Conservation (phyloP, 2,888 invertebrate genomes). For the Eupithecia pulchellata region DNA sequence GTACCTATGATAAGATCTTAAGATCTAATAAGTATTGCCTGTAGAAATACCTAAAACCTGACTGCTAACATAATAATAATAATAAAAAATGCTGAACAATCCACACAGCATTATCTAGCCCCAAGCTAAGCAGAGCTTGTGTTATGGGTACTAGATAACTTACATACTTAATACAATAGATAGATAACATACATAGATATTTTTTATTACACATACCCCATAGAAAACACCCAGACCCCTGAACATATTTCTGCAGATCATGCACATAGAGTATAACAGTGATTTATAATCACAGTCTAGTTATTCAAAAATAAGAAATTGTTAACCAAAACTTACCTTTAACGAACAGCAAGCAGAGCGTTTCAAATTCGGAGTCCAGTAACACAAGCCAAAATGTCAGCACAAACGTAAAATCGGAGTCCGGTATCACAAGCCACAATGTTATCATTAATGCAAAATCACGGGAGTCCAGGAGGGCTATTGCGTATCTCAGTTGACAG, state of each 20-base stretch:
- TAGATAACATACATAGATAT: no score
- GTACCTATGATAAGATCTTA: slow-evolving; percentile 14
- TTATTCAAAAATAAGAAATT: slow-evolving; percentile 15
- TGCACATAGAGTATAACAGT: slow-evolving; percentile 6
- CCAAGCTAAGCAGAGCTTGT: no score
- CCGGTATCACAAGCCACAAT: slow-evolving; percentile 16
- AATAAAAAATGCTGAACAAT: no score
- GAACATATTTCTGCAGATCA: slow-evolving; percentile 12
- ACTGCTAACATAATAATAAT: slow-evolving; percentile 9
- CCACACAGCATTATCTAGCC: no score
- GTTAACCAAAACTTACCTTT: slow-evolving; percentile 25
- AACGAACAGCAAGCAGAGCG: slow-evolving; percentile 22
- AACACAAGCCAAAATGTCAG: slow-evolving; percentile 30
- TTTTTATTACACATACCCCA: slow-evolving; percentile 12
- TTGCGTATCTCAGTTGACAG: no score
- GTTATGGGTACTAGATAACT: no score
- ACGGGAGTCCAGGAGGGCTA: slow-evolving; percentile 19
- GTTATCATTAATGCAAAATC: slow-evolving; percentile 19
- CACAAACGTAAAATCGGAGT: slow-evolving; percentile 28
- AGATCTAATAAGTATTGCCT: slow-evolving; percentile 11
- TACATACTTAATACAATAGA: no score
- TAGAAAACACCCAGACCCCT: slow-evolving; percentile 12
- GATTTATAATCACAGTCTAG: slow-evolving; percentile 14
- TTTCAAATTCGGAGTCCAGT: slow-evolving; percentile 27
- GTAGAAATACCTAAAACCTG: slow-evolving; percentile 9